These are phyloP conservation scores for Lysandra bellargus DNA, from an alignment of 2,888 invertebrate species.

Conservation along the genomic window DNA sequence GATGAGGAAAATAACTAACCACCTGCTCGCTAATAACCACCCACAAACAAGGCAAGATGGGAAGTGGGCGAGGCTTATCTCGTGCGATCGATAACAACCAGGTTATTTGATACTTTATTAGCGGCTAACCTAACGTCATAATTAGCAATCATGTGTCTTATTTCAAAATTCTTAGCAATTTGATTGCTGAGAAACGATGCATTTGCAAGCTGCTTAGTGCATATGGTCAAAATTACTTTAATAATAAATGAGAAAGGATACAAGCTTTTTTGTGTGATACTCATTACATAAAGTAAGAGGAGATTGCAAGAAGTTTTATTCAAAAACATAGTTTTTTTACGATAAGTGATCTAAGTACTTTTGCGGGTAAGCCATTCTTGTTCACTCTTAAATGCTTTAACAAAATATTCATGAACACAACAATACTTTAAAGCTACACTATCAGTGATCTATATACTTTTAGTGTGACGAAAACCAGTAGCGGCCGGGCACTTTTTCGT, in stretches of 20 bases:
- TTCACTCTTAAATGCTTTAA: neutral
- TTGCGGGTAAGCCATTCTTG: neutral
- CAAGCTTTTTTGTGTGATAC: no score
- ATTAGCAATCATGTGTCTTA: neutral
- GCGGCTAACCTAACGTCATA: constrained; percentile 42
- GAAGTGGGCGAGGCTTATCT: constrained; percentile 60
- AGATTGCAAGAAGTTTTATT: no score
- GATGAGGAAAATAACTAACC: constrained; percentile 37
- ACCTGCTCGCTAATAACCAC: constrained; percentile 40
- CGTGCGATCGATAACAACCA: constrained; percentile 49
- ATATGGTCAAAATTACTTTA: neutral
- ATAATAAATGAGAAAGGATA: neutral
- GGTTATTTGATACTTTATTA: constrained; percentile 51
- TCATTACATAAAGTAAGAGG: no score
- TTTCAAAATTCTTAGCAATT: neutral
- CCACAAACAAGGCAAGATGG: constrained; percentile 45
- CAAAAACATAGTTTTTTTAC: no score
- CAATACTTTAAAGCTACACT: constrained; percentile 20
- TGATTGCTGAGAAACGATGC: neutral
- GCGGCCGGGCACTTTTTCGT: constrained; percentile 61
- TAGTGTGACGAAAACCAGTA: constrained; percentile 74
- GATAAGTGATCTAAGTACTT: no score
- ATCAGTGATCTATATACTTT: constrained; percentile 38
- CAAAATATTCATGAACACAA: neutral
- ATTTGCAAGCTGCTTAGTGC: neutral